phyloP scores from a whole-genome alignment of 2,888 invertebrate genomes.

The Polydrusus pterygomalis region DNA sequence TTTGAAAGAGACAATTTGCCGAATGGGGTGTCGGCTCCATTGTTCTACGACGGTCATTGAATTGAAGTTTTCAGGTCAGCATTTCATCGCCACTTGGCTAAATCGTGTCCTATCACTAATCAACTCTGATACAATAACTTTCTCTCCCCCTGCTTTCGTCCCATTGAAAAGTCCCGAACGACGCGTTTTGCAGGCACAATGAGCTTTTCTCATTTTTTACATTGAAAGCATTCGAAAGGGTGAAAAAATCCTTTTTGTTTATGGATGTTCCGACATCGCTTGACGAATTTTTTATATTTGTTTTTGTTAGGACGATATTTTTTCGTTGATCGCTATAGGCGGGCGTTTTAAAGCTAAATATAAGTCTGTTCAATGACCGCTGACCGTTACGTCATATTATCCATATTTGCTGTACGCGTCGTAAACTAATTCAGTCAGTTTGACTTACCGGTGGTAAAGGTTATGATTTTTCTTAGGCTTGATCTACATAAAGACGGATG shows the following conservation, averaged over 20 bases:
- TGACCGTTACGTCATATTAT: no score
- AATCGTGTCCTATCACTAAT: constrained; percentile 66
- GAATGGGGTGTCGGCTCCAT: constrained; percentile 45
- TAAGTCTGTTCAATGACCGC: no score
- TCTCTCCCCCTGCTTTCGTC: constrained; percentile 53
- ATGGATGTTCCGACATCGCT: constrained; percentile 30
- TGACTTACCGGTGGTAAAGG: no score
- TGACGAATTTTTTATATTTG: constrained; percentile 13
- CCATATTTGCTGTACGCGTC: no score
- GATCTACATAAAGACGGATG: no score
- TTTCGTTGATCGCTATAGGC: neutral
- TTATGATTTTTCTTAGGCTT: no score
- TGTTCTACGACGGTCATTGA: constrained; percentile 55
- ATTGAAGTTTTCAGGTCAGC: constrained; percentile 65
- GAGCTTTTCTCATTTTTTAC: constrained; percentile 42
- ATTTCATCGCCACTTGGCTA: constrained; percentile 63
- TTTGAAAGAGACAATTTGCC: constrained; percentile 49
- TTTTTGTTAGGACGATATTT: constrained; percentile 5
- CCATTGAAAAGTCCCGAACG: constrained; percentile 49
- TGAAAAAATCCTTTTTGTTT: constrained; percentile 36
- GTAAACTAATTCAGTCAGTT: no score
- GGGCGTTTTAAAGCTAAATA: neutral
- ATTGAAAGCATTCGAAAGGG: constrained; percentile 41
- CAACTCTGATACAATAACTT: constrained; percentile 55
- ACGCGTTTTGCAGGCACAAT: constrained; percentile 34